Percentiles rank a stretch among this genome's conserved stretches.
Evolutionary conservation across 2,888 invertebrate species (phyloP).

Genomic region (Melinopterus prodromus): DNA sequence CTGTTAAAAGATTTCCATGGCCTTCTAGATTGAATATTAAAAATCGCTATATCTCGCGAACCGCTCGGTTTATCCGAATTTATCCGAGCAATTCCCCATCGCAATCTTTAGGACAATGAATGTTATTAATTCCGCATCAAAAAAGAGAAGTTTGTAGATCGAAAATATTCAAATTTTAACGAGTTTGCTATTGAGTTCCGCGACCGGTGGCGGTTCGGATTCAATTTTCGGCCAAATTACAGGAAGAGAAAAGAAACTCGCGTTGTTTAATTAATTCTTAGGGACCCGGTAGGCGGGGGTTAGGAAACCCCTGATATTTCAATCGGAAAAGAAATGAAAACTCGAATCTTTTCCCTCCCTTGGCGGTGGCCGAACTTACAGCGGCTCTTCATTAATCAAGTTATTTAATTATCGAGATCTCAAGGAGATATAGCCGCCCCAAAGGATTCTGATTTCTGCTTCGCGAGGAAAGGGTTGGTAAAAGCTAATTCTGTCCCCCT

Average conservation of each 20-base stretch:
- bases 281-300: not conserved
- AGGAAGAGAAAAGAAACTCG: not conserved
- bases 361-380: no score
- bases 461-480: not conserved
- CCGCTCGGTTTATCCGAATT: not conserved
- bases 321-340: not conserved
- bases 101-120: constrained; percentile 4
- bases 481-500: not conserved
- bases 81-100: not conserved
- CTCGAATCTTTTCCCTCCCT: not conserved
- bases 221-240: constrained; percentile 4
- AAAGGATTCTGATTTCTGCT: not conserved
- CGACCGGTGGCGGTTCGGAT: not conserved
- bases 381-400: not conserved
- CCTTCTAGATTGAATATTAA: not conserved
- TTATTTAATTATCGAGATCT: constrained; percentile 24
- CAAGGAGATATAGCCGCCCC: not conserved
- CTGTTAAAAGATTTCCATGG: not conserved
- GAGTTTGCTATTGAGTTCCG: constrained; percentile 4
- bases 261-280: not conserved
- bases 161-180: not conserved
- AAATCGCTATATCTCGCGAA: not conserved
- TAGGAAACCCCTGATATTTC: not conserved
- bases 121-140: constrained; percentile 4
- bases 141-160: not conserved